Evolutionary conservation across 2,888 invertebrate genomes (phyloP), one percentile per base, ranked within the genome.

Genomic region (Callyntrura guangdongensis): DNA sequence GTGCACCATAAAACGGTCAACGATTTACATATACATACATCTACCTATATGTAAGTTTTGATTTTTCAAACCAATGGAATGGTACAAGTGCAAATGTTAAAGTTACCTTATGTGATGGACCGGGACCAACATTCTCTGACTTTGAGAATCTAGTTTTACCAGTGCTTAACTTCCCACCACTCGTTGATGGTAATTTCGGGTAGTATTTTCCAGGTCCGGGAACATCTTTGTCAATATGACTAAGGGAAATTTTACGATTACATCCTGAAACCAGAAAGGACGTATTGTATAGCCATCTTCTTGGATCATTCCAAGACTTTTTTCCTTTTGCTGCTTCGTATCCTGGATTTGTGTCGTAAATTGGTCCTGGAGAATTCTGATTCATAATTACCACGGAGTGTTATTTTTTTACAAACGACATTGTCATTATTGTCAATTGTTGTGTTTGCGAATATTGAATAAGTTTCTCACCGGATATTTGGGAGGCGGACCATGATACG

Each of bases 331-430:
- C 84, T 11, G 92, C 92, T 27, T 83, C 86, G 11, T 53, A 59
- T 0, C 86, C 92, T n/a, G 91, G 85, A 61, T 77, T 61, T 14
- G 92, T 90, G 64, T 93, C 93, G 45, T 93, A 93, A 22, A 92
- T 93, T 2, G 93, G 93, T 4, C 92, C 93, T 25, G 93, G 93
- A 8, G 93, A 92, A 74, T 83, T 90, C 92, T 92, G n/a, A n/a
- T n/a, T n/a, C n/a, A n/a, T n/a, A n/a, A n/a, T n/a, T n/a, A n/a
- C n/a, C n/a, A n/a, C n/a, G n/a, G n/a, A n/a, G n/a, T n/a, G n/a
- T n/a, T n/a, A n/a, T n/a, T n/a, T n/a, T n/a, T n/a, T n/a, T n/a
- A n/a, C n/a, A n/a, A n/a, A n/a, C n/a, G n/a, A n/a, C n/a, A n/a
- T n/a, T n/a, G n/a, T n/a, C n/a, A n/a, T n/a, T n/a, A n/a, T n/a